These are phyloP conservation scores for Chlorodrepanis virens DNA, from an alignment of 2,113 vertebrate species.

Conservation along the genomic window DNA sequence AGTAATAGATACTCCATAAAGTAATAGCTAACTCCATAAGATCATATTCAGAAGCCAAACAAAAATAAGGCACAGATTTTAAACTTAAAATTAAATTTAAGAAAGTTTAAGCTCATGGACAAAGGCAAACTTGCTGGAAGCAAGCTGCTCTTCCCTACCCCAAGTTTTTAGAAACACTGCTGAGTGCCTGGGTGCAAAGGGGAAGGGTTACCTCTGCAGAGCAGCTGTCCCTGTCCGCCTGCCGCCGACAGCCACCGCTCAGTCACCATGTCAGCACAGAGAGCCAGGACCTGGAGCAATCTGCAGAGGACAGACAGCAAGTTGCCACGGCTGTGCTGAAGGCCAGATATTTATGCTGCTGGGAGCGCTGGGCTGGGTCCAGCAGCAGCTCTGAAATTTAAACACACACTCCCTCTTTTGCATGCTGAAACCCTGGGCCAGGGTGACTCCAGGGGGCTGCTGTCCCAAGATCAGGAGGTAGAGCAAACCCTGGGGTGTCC, in stretches of 20 bases:
- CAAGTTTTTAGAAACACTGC: neutral
- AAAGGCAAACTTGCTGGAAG: neutral
- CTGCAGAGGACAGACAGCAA: slow-evolving; percentile 37
- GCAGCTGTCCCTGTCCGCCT: slow-evolving; percentile 48
- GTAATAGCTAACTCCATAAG: neutral
- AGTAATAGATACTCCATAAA: neutral
- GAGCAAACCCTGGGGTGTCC: neutral
- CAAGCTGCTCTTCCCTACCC: neutral
- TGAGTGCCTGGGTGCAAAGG: neutral
- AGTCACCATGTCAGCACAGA: slow-evolving; percentile 31
- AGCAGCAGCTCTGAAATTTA: slow-evolving; percentile 30
- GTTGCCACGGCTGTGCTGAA: slow-evolving; percentile 1
- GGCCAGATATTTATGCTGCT: slow-evolving; percentile 40
- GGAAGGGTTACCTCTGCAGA: slow-evolving; percentile 67
- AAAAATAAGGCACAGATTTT: rapidly evolving
- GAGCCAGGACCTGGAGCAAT: neutral
- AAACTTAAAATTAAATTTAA: neutral
- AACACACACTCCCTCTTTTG: slow-evolving; percentile 20
- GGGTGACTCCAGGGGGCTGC: neutral
- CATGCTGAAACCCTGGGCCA: neutral
- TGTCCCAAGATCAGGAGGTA: rapidly evolving
- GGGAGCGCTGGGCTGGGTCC: slow-evolving; percentile 20
- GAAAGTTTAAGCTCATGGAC: neutral
- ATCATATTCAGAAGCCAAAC: neutral
- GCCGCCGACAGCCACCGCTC: neutral